Evolutionary conservation across 2,113 vertebrate species (phyloP), one percentile per base, ranked within the genome.

Genomic region (Theristicus caerulescens): DNA sequence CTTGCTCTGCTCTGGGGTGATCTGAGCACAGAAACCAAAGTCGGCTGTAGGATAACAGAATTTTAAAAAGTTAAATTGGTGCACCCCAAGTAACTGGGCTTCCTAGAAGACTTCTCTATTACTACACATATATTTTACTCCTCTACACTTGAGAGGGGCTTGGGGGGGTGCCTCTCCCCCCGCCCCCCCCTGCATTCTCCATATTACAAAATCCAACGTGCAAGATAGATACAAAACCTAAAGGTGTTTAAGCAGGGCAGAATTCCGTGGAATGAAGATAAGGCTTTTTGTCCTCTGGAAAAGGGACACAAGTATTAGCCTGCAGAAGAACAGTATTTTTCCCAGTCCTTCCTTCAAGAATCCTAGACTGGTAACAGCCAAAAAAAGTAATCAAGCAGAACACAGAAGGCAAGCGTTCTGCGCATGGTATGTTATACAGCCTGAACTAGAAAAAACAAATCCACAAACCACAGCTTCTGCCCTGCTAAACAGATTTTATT

Each of bases 21-120:
- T 99, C 98, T 99, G 99, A 84, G 99, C 99, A 86, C 99, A 99
- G 98, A 99, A 99, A 88, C 99, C 99, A 94, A 99, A 99, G 96
- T 99, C 99, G 29, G 99, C 99, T 99, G 97, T 42, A 92, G 95
- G 96, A 65, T 4, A 92, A 97, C 65, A 97, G 22, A 80, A 82
- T 21, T 16, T 40, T 0, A 2, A 59, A 9, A 85, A 31, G 94
- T 96, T 86, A 93, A 81, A 40, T 46, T 13, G 61, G 27, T 32
- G 73, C 61, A 61, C 8, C 5, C 32, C 47, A n/a, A 25, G 27
- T 4, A 21, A 71, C 9, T 3, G 26, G 9, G 7, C 32, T 79
- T 91, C 62, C 84, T 76, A 94, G 26, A 59, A 85, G 54, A 51
- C 3, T 54, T 69, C 46, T 94, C 81, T 86, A 82, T 34, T 73